Conservation (phyloP, 2,888 invertebrate genomes). For the Drosophila cyrtoloma region DNA sequence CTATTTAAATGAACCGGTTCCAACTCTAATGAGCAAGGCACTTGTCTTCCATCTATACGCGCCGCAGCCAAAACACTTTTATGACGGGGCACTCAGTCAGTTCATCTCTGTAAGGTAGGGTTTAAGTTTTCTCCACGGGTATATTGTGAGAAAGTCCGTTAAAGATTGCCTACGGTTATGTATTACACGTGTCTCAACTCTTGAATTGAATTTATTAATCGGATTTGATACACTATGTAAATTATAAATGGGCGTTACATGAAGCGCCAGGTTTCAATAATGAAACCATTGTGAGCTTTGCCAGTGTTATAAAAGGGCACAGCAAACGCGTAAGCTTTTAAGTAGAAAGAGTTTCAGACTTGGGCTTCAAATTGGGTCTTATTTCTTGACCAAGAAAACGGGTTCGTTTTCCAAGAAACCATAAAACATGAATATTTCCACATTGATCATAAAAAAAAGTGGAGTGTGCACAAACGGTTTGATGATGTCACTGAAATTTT, state of each 20-base stretch:
- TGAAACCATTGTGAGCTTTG: slow-evolving; percentile 8
- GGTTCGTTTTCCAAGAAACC: slow-evolving; percentile 26
- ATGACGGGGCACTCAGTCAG: slow-evolving; percentile 32
- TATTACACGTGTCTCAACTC: slow-evolving; percentile 43
- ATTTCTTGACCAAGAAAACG: slow-evolving; percentile 20
- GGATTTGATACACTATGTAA: slow-evolving; percentile 38
- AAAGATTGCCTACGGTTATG: slow-evolving; percentile 8
- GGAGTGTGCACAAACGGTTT: slow-evolving; percentile 5
- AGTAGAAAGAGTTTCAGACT: background rate
- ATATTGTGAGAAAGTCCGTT: slow-evolving; percentile 59
- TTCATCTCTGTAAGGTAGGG: slow-evolving; percentile 39
- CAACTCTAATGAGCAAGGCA: slow-evolving; percentile 63
- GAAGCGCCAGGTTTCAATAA: slow-evolving; percentile 5
- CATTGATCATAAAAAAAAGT: slow-evolving; percentile 2
- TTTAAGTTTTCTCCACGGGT: slow-evolving; percentile 63
- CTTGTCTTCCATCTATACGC: slow-evolving; percentile 53
- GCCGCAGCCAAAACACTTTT: slow-evolving; percentile 42
- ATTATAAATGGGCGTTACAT: slow-evolving; percentile 37
- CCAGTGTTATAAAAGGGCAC: background rate
- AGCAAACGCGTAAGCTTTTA: background rate
- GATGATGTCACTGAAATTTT: slow-evolving; percentile 57
- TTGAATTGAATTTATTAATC: slow-evolving; percentile 55
- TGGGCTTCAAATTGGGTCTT: background rate
- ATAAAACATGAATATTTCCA: slow-evolving; percentile 7
- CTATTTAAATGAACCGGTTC: slow-evolving; percentile 75